phyloP scores from a whole-genome alignment of 2,797 vertebrate species.

The Pseudocheirus occidentalis region DNA sequence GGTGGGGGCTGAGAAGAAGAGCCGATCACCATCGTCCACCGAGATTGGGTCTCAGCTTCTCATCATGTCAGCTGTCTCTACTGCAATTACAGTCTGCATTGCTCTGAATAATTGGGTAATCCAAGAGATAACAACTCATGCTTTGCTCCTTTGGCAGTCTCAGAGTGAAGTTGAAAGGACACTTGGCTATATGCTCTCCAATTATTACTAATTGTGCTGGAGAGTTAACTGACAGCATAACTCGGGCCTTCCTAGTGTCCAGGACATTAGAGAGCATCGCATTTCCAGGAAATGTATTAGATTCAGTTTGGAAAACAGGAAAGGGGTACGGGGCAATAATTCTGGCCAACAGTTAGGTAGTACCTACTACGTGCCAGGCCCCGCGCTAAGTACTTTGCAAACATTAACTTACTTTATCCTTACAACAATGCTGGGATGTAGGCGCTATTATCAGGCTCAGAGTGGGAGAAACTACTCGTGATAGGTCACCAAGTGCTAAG shows the following conservation, averaged over 20 bases:
- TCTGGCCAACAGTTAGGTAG: not conserved
- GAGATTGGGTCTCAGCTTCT: not conserved
- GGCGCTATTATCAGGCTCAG: not conserved
- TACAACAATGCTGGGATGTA: not conserved
- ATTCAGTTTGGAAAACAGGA: not conserved
- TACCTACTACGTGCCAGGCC: not conserved
- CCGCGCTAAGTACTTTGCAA: not conserved
- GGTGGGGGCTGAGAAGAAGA: not conserved
- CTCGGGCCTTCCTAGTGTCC: slow-evolving; percentile 2
- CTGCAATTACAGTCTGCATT: not conserved
- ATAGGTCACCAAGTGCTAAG: not conserved
- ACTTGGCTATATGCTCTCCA: not conserved
- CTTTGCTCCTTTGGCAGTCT: not conserved
- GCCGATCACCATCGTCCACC: not conserved
- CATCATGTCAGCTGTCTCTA: not conserved
- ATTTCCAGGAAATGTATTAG: not conserved
- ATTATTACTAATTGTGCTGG: not conserved
- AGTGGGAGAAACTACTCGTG: not conserved
- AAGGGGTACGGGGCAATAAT: not conserved
- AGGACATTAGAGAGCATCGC: not conserved
- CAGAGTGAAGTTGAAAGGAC: not conserved
- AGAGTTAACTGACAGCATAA: not conserved
- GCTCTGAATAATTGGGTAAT: not conserved
- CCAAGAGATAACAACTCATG: not conserved
- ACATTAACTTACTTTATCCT: not conserved